Evolutionary conservation across 2,797 vertebrate genomes (phyloP).

Genomic region (Micromesistius poutassou): DNA sequence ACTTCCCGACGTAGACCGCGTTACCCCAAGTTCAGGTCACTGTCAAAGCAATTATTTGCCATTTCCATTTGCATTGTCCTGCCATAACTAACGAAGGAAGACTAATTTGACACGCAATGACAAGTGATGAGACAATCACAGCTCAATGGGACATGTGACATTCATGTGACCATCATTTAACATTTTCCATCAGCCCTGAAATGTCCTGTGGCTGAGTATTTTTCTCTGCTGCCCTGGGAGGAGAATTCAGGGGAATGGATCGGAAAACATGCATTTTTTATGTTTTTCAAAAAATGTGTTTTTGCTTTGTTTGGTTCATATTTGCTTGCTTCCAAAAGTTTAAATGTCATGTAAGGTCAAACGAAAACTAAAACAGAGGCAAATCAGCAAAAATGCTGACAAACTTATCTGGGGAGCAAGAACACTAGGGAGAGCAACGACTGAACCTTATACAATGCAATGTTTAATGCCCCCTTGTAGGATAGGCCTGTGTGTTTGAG

Average conservation of each 20-base stretch:
- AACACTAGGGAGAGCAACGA: background rate
- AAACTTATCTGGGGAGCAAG: background rate
- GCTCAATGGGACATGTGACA: constrained; percentile 59
- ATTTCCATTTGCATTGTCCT: too few relatives aligned
- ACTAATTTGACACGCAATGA: constrained; percentile 39
- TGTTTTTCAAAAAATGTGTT: background rate
- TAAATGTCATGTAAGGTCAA: too few relatives aligned
- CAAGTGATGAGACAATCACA: constrained; percentile 44
- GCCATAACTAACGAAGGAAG: background rate
- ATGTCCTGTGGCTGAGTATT: constrained; percentile 23
- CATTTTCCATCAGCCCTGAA: constrained; percentile 47
- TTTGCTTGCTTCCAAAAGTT: background rate
- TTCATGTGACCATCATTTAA: constrained; percentile 50
- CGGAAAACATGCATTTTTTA: background rate
- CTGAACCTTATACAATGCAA: too few relatives aligned
- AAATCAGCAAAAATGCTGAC: background rate
- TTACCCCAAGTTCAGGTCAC: background rate
- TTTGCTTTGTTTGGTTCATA: background rate
- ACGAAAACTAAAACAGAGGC: too few relatives aligned
- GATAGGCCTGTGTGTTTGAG: background rate
- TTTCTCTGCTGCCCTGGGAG: background rate
- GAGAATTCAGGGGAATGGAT: too few relatives aligned
- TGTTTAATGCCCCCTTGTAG: background rate
- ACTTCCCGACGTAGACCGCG: background rate
- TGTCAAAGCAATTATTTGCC: background rate